Evolutionary conservation across 2,888 invertebrate species (phyloP).

Genomic region (Priocnemis perturbator): DNA sequence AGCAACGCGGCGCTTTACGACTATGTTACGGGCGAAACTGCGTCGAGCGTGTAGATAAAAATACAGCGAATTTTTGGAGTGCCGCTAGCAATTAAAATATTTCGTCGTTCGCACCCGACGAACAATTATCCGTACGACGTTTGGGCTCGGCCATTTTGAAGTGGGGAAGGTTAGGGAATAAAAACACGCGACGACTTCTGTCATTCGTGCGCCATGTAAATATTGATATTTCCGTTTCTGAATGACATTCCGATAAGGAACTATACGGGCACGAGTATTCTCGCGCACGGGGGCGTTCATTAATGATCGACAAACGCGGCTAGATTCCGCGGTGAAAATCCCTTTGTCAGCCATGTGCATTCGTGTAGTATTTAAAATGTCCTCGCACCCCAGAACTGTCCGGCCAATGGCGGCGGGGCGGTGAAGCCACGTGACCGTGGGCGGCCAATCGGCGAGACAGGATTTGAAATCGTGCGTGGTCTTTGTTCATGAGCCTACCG

Average conservation of each 20-base stretch:
- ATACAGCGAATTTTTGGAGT: background rate
- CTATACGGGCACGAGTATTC: background rate
- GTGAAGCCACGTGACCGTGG: conserved; percentile 77
- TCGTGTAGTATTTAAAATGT: conserved; percentile 59
- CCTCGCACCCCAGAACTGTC: conserved; percentile 51
- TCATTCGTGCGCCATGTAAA: conserved; percentile 17
- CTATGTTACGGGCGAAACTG: too few relatives aligned
- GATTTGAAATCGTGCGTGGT: conserved; percentile 77
- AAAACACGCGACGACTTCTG: conserved; percentile 22
- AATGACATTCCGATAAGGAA: background rate
- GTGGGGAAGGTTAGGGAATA: conserved; percentile 54
- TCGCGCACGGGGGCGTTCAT: too few relatives aligned
- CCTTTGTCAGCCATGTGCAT: conserved; percentile 61
- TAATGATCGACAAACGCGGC: too few relatives aligned
- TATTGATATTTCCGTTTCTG: conserved; percentile 4
- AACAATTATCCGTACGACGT: conserved; percentile 22
- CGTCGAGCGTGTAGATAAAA: background rate
- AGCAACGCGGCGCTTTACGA: too few relatives aligned
- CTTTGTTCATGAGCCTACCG: conserved; percentile 73
- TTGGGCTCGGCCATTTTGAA: conserved; percentile 67
- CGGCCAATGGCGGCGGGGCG: conserved; percentile 75
- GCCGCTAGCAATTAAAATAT: conserved; percentile 8
- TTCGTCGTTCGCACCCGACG: background rate
- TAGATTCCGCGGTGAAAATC: conserved; percentile 16
- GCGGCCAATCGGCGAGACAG: conserved; percentile 76